phyloP scores from a whole-genome alignment of 2,113 vertebrate genomes.

The Antennarius striatus region DNA sequence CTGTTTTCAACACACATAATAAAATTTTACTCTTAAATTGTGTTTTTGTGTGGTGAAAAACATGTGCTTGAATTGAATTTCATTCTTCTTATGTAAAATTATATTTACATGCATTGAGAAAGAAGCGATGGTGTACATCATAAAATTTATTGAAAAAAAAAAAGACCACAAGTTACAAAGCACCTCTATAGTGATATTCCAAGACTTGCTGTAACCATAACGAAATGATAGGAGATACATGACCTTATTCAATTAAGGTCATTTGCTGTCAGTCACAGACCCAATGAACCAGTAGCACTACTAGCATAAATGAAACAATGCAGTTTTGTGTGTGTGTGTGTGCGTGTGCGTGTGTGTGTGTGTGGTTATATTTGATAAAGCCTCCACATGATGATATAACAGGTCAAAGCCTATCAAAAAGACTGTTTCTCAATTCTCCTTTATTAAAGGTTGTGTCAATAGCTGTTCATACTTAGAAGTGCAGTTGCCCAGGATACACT shows the following conservation, averaged over 20 bases:
- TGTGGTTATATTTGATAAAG: constrained; percentile 28
- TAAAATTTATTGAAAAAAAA: neutral
- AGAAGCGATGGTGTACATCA: too few relatives aligned
- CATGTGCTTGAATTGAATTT: neutral
- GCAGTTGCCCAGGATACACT: constrained; percentile 43
- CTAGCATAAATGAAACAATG: constrained; percentile 25
- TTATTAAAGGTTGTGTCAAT: constrained; percentile 27
- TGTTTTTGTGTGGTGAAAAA: neutral
- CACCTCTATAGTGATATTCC: constrained; percentile 17
- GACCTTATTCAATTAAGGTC: constrained; percentile 56
- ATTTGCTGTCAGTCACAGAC: constrained; percentile 16
- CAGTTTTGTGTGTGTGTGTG: constrained; percentile 16
- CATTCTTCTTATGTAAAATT: too few relatives aligned
- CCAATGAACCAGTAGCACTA: constrained; percentile 17
- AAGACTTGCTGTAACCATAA: constrained; percentile 56
- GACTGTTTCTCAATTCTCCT: constrained; percentile 6
- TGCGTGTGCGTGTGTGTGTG: constrained; percentile 14
- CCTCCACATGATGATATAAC: constrained; percentile 21
- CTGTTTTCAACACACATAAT: constrained; percentile 4
- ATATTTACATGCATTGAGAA: too few relatives aligned
- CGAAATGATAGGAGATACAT: constrained; percentile 47
- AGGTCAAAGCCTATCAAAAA: constrained; percentile 28
- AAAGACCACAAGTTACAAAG: constrained; percentile 14
- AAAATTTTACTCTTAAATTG: neutral
- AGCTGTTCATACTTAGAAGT: constrained; percentile 34